Conservation (phyloP, 2,113 vertebrate species). For the Xiphophorus maculatus region DNA sequence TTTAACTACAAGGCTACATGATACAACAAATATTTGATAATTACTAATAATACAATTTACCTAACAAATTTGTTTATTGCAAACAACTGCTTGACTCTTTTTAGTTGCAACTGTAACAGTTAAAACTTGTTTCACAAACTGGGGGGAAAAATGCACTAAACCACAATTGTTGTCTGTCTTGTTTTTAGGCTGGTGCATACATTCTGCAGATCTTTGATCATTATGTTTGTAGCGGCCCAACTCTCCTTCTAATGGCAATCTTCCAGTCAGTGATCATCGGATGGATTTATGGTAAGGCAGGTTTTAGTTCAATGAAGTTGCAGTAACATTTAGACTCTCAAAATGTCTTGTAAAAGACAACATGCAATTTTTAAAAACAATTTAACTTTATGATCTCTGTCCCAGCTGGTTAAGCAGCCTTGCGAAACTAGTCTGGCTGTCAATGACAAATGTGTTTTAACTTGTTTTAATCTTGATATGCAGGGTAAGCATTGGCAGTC, state of each 20-base stretch:
- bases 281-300: slow-evolving; percentile 77
- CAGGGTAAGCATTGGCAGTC: background rate
- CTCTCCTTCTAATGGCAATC: slow-evolving; percentile 73
- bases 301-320: background rate
- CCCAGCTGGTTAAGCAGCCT: background rate
- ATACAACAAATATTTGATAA: too few species aligned
- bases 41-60: too few species aligned
- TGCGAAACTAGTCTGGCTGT: background rate
- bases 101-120: background rate
- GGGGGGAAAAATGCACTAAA: background rate
- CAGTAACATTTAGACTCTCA: background rate
- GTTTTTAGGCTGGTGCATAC: slow-evolving; percentile 70
- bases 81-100: background rate
- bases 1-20: too few species aligned
- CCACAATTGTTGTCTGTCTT: background rate
- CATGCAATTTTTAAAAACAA: background rate
- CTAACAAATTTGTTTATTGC: too few species aligned
- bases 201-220: slow-evolving; percentile 79
- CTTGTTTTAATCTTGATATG: background rate
- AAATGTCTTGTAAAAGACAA: too few species aligned
- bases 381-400: background rate
- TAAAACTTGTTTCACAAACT: background rate
- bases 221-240: slow-evolving; percentile 76
- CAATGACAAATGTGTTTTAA: background rate
- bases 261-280: slow-evolving; percentile 73